These are phyloP conservation scores for Centropristis striata DNA, from an alignment of 2,113 vertebrate genomes.

Conservation along the genomic window DNA sequence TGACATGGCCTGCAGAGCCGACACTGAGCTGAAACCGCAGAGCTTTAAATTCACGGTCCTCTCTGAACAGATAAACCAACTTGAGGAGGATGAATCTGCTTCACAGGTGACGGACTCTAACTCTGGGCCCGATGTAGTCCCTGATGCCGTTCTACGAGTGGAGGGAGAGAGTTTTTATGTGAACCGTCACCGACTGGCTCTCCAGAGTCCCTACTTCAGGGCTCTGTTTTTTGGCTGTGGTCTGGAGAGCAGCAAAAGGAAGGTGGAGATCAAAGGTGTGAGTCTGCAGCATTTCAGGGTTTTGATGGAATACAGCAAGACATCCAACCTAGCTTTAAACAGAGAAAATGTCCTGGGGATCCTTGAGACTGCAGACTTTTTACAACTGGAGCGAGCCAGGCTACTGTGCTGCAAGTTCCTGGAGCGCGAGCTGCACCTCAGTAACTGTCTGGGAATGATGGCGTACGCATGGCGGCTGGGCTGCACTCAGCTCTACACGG, in stretches of 20 bases:
- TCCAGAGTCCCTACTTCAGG: slow-evolving; percentile 88
- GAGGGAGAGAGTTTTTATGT: slow-evolving; percentile 86
- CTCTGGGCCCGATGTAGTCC: slow-evolving; percentile 44
- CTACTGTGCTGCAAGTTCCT: slow-evolving; percentile 90
- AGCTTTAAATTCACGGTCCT: background rate
- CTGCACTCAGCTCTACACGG: slow-evolving; percentile 79
- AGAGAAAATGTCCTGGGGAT: slow-evolving; percentile 86
- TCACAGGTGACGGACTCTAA: slow-evolving; percentile 8
- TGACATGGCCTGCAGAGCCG: slow-evolving; percentile 72
- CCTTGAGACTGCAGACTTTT: slow-evolving; percentile 89
- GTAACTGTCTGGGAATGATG: slow-evolving; percentile 91
- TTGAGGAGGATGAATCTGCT: slow-evolving; percentile 29
- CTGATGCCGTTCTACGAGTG: slow-evolving; percentile 80
- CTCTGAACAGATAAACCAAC: slow-evolving; percentile 38
- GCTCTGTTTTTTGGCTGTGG: slow-evolving; percentile 91
- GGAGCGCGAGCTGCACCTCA: slow-evolving; percentile 89
- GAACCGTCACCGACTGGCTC: slow-evolving; percentile 83
- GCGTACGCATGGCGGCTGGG: slow-evolving; percentile 87
- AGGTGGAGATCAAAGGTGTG: slow-evolving; percentile 86
- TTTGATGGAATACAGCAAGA: slow-evolving; percentile 84
- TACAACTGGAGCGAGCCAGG: slow-evolving; percentile 87
- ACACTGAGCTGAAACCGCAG: slow-evolving; percentile 31
- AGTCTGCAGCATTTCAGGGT: slow-evolving; percentile 80
- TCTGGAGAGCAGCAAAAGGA: slow-evolving; percentile 82
- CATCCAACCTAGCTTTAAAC: slow-evolving; percentile 78